phyloP scores from a whole-genome alignment of 2,113 vertebrate species.

The Lagopus leucura region DNA sequence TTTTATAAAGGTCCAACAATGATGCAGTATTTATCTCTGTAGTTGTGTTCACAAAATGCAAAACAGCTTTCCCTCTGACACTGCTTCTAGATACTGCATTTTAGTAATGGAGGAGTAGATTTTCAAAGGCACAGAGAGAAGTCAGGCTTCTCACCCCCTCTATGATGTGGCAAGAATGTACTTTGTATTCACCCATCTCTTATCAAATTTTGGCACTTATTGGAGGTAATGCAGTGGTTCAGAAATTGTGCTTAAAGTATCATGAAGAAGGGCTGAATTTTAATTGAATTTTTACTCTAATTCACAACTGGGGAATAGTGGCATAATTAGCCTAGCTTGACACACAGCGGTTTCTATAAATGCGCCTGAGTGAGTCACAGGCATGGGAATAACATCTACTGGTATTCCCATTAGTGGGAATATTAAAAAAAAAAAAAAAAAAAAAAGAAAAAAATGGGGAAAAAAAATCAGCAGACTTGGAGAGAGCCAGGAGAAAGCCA shows the following conservation, averaged over 20 bases:
- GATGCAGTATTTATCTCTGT: neutral
- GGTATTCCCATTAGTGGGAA: neutral
- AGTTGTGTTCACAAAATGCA: neutral
- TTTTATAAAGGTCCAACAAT: neutral
- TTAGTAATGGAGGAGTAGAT: neutral
- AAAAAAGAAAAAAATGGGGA: neutral
- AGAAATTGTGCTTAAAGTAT: neutral
- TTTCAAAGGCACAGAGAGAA: neutral
- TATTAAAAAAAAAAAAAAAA: neutral
- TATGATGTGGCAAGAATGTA: accelerated
- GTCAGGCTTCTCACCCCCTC: neutral
- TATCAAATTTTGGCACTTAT: neutral
- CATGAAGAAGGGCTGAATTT: neutral
- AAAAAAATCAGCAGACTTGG: neutral
- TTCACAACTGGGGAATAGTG: neutral
- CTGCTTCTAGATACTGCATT: neutral
- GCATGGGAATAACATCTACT: neutral
- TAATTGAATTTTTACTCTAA: constrained; percentile 8
- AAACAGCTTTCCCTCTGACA: neutral
- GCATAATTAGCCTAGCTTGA: constrained; percentile 31
- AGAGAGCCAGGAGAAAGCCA: neutral
- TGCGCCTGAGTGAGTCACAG: neutral
- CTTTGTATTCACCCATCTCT: neutral
- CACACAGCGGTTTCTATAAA: neutral
- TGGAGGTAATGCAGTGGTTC: neutral